Percentiles rank a stretch among this genome's conserved stretches.
phyloP scores from a whole-genome alignment of 2,888 invertebrate species.

The Lasioglossum figueresi region DNA sequence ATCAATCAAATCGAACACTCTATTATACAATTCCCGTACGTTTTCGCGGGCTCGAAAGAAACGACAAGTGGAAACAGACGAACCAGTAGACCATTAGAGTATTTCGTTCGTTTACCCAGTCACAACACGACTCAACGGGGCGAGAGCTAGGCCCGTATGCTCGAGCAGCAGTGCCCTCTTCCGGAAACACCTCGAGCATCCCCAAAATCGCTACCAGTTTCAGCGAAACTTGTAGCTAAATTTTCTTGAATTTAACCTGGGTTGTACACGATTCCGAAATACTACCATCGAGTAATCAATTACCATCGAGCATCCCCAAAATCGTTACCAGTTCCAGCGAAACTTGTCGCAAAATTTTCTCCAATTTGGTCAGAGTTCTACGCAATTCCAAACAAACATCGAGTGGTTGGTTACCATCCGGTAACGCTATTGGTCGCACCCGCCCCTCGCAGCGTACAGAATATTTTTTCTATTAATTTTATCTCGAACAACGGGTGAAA shows the following conservation, averaged over 20 bases:
- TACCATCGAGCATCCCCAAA: neutral
- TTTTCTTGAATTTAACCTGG: neutral
- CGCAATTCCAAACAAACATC: no score
- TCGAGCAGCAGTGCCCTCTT: neutral
- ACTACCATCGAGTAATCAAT: neutral
- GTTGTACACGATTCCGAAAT: neutral
- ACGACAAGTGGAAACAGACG: slow-evolving; percentile 46
- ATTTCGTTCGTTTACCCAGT: slow-evolving; percentile 51
- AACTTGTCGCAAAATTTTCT: no score
- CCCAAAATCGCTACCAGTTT: neutral
- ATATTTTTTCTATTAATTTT: no score
- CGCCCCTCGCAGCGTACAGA: no score
- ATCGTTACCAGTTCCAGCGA: no score
- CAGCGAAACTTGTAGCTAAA: neutral
- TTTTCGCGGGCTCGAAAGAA: slow-evolving; percentile 22
- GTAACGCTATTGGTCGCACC: no score
- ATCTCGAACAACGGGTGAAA: neutral
- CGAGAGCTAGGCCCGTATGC: slow-evolving; percentile 35
- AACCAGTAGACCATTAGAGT: slow-evolving; percentile 40
- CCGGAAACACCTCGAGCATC: neutral
- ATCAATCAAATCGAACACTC: neutral
- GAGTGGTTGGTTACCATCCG: no score
- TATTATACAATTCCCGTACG: neutral
- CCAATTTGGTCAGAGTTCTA: no score
- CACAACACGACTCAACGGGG: slow-evolving; percentile 51